Evolutionary conservation across 2,888 invertebrate genomes (phyloP).

Genomic region (Acrobasis suavella): DNA sequence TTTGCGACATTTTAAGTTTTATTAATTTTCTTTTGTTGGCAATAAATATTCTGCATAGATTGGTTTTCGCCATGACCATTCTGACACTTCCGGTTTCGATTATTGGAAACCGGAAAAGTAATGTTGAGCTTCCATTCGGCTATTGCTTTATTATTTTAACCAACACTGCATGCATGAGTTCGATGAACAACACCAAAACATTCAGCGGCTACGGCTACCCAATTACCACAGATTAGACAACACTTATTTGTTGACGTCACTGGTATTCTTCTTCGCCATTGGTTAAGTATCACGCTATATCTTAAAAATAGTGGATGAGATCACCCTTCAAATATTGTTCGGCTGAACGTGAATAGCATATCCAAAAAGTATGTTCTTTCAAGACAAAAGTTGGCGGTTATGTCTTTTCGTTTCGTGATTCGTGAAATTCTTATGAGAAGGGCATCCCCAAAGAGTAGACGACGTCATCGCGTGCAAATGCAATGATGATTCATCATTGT

Average conservation of each 20-base stretch:
- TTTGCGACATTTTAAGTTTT: neutral
- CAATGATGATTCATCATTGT: conserved; percentile 77
- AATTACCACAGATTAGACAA: neutral
- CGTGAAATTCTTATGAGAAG: conserved; percentile 68
- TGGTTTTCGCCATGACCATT: too few species aligned
- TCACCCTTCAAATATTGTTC: conserved; percentile 65
- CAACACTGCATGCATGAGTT: too few species aligned
- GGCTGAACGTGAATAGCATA: conserved; percentile 40
- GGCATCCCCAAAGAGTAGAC: conserved; percentile 75
- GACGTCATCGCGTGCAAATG: conserved; percentile 66
- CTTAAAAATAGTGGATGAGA: conserved; percentile 66
- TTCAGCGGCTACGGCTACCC: too few species aligned
- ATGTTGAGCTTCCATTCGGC: too few species aligned
- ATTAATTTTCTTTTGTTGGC: too few species aligned
- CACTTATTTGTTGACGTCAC: conserved; percentile 52
- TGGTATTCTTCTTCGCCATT: conserved; percentile 47
- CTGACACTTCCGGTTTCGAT: too few species aligned
- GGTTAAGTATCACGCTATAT: conserved; percentile 70
- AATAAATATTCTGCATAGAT: too few species aligned
- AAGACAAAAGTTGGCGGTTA: conserved; percentile 53
- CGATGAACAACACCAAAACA: too few species aligned
- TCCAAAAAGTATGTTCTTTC: conserved; percentile 51
- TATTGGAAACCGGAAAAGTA: too few species aligned
- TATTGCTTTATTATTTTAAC: too few species aligned
- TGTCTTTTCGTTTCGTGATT: conserved; percentile 51